These are phyloP conservation scores for Clarias laeviceps DNA, from an alignment of 2,797 vertebrate species.

Conservation along the genomic window DNA sequence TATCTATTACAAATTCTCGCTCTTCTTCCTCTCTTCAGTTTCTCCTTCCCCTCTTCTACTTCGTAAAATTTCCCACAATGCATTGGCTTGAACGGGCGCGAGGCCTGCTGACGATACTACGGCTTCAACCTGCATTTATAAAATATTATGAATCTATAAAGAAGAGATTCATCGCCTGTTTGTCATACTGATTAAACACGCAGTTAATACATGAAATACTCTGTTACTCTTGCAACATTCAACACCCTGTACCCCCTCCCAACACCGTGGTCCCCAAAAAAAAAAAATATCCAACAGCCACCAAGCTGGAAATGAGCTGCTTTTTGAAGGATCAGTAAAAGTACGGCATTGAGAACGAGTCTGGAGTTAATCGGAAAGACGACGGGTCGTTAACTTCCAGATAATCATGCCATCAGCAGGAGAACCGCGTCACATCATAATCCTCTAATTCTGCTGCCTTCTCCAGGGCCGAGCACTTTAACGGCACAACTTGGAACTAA, in stretches of 20 bases:
- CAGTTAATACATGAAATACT: conserved; percentile 15
- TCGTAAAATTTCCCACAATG: conserved; percentile 8
- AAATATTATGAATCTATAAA: conserved; percentile 38
- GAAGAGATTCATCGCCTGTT: conserved; percentile 28
- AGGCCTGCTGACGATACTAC: background rate
- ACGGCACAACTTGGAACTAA: background rate
- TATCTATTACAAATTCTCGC: conserved; percentile 11
- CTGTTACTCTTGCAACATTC: conserved; percentile 8
- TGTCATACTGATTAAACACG: conserved; percentile 32
- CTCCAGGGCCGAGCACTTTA: background rate
- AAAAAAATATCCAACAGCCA: too few relatives aligned
- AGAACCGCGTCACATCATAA: conserved; percentile 6
- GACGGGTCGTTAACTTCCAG: conserved; percentile 29
- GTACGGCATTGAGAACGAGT: background rate
- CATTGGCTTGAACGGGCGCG: background rate
- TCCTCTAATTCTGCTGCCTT: background rate
- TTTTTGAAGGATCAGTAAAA: conserved; percentile 15
- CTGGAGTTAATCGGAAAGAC: conserved; percentile 27
- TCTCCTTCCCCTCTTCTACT: background rate
- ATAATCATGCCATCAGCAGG: conserved; percentile 33
- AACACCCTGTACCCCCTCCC: background rate
- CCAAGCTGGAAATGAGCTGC: background rate
- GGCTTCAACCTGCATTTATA: conserved; percentile 13
- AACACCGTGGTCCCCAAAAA: background rate
- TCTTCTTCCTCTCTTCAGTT: background rate